Percentiles rank a stretch among this genome's conserved stretches.
Conservation (phyloP, 2,113 vertebrate genomes). For the Symphodus melops region DNA sequence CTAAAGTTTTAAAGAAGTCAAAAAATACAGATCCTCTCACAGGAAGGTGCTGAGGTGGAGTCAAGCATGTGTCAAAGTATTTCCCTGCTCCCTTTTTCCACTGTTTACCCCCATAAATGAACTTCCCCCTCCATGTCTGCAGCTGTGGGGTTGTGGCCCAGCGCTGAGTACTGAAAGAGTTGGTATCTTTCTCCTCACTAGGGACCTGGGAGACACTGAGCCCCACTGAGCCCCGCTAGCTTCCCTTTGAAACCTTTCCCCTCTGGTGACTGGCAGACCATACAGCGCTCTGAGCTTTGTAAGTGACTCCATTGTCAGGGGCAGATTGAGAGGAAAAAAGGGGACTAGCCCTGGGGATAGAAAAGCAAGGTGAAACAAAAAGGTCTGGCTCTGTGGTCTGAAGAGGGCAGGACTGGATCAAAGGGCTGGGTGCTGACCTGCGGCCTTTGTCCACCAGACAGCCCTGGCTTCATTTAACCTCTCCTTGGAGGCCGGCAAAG, state of each 20-base stretch:
- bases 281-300: slow-evolving; percentile 83
- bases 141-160: slow-evolving; percentile 70
- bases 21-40: slow-evolving; percentile 51
- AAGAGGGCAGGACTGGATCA: slow-evolving; percentile 81
- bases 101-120: slow-evolving; percentile 55
- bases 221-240: slow-evolving; percentile 77
- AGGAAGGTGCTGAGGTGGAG: slow-evolving; percentile 24
- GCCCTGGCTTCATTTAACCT: slow-evolving; percentile 81
- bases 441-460: slow-evolving; percentile 83
- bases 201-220: slow-evolving; percentile 80
- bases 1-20: slow-evolving; percentile 38
- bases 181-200: slow-evolving; percentile 78
- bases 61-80: slow-evolving; percentile 47
- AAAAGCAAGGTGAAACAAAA: slow-evolving; percentile 81
- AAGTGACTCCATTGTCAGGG: slow-evolving; percentile 86
- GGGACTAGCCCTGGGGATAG: slow-evolving; percentile 75
- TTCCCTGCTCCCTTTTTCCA: slow-evolving; percentile 29
- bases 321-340: slow-evolving; percentile 81
- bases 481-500: slow-evolving; percentile 79
- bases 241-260: slow-evolving; percentile 84
- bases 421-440: slow-evolving; percentile 81
- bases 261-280: slow-evolving; percentile 81
- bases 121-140: slow-evolving; percentile 47
- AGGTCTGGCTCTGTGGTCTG: slow-evolving; percentile 80
- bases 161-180: slow-evolving; percentile 72